A percentile compares a stretch with the other conserved stretches of the same genome.
phyloP scores from a whole-genome alignment of 2,888 invertebrate species.

The Mythimna impura region DNA sequence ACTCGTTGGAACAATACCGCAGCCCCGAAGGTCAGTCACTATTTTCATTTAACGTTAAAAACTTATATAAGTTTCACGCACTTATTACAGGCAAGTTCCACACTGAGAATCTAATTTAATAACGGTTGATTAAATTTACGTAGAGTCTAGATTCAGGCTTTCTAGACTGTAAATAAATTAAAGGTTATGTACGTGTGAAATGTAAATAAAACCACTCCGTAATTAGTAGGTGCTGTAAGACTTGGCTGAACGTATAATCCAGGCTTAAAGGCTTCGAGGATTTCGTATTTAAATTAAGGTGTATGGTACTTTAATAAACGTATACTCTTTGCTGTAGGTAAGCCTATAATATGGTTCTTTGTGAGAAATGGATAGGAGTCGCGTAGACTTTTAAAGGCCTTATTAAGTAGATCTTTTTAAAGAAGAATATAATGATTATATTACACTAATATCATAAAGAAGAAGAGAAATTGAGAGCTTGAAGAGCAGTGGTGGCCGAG shows the following conservation, averaged over 20 bases:
- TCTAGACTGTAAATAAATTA: conserved; percentile 28
- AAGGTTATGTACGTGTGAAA: conserved; percentile 40
- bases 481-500: too few species aligned
- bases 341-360: conserved; percentile 19
- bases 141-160: neutral
- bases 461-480: too few species aligned
- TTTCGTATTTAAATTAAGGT: conserved; percentile 44
- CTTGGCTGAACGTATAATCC: conserved; percentile 38
- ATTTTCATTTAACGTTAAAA: too few species aligned
- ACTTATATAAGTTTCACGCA: too few species aligned
- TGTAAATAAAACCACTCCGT: conserved; percentile 42
- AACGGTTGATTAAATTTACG: conserved; percentile 7
- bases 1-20: too few species aligned
- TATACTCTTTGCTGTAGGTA: conserved; percentile 12
- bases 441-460: neutral
- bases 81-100: too few species aligned
- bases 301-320: conserved; percentile 38
- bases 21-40: too few species aligned
- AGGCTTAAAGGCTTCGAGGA: conserved; percentile 36
- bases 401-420: neutral
- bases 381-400: conserved; percentile 8
- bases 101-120: neutral
- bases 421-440: neutral
- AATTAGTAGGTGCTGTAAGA: conserved; percentile 44
- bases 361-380: conserved; percentile 9